A percentile compares a stretch with the other conserved stretches of the same genome.
phyloP scores from a whole-genome alignment of 2,113 vertebrate species.

The Nyctereutes procyonoides region DNA sequence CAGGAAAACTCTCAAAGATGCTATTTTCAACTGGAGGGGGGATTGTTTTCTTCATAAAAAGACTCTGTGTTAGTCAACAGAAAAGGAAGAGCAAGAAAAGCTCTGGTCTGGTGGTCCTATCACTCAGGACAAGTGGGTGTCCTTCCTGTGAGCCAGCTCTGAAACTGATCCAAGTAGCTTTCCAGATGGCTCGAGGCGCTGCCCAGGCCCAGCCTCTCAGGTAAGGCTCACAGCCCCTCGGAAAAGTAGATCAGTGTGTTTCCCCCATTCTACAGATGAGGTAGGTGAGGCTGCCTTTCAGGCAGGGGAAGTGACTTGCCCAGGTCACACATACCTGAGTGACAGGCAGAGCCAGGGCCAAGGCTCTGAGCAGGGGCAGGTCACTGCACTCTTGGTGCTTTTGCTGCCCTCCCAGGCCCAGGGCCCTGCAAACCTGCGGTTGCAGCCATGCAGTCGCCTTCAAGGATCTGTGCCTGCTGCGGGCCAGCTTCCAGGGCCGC shows the following conservation, averaged over 20 bases:
- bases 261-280: background rate
- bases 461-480: background rate
- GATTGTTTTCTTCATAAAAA: slow-evolving; percentile 6
- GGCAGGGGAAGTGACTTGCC: background rate
- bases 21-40: background rate
- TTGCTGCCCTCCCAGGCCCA: background rate
- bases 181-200: background rate
- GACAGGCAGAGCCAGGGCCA: background rate
- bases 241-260: background rate
- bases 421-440: background rate
- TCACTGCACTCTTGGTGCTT: background rate
- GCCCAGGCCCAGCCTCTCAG: rapidly evolving
- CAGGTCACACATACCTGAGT: background rate
- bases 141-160: background rate
- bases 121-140: background rate
- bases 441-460: background rate
- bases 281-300: slow-evolving; percentile 4
- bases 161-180: background rate
- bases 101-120: background rate
- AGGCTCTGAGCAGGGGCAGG: background rate
- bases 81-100: slow-evolving; percentile 39
- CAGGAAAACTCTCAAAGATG: slow-evolving; percentile 16
- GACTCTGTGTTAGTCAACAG: background rate
- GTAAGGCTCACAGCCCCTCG: background rate
- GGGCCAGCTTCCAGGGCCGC: background rate